Percentiles rank a stretch among this genome's conserved stretches.
Conservation (phyloP, 2,113 vertebrate species). For the Megaceryle maxima region DNA sequence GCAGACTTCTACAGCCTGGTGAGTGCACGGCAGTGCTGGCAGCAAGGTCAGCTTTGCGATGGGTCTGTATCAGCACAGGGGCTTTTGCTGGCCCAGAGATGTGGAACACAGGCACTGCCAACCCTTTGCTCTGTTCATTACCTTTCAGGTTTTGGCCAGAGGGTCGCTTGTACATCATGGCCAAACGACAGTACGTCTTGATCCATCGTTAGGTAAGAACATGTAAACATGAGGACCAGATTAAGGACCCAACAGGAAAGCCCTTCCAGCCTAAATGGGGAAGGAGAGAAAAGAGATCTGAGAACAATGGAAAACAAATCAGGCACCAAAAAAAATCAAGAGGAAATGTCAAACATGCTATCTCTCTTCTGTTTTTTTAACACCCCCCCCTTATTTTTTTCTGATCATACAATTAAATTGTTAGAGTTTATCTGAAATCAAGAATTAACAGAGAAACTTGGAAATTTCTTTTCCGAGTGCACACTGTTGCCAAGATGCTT, state of each 20-base stretch:
- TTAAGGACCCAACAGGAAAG: neutral
- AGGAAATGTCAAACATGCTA: neutral
- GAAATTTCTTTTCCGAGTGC: neutral
- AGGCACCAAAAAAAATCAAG: neutral
- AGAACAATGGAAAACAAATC: neutral
- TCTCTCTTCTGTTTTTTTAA: neutral
- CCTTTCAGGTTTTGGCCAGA: constrained; percentile 45
- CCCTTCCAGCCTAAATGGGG: neutral
- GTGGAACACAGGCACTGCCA: neutral
- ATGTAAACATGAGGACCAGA: neutral
- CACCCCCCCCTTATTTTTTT: neutral
- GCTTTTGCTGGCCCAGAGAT: neutral
- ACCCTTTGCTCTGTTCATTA: neutral
- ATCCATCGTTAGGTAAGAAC: neutral
- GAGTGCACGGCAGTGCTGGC: neutral
- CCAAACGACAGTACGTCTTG: constrained; percentile 9
- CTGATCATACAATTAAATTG: neutral
- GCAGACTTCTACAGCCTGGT: constrained; percentile 52
- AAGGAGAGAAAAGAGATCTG: neutral
- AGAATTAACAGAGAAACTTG: neutral
- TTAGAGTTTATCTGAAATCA: neutral
- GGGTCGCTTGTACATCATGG: constrained; percentile 40
- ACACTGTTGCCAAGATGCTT: neutral
- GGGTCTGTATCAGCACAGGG: accelerated
- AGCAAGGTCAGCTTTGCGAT: accelerated